These are phyloP conservation scores for Ciconia stormi DNA, from an alignment of 2,113 vertebrate genomes.

Conservation along the genomic window DNA sequence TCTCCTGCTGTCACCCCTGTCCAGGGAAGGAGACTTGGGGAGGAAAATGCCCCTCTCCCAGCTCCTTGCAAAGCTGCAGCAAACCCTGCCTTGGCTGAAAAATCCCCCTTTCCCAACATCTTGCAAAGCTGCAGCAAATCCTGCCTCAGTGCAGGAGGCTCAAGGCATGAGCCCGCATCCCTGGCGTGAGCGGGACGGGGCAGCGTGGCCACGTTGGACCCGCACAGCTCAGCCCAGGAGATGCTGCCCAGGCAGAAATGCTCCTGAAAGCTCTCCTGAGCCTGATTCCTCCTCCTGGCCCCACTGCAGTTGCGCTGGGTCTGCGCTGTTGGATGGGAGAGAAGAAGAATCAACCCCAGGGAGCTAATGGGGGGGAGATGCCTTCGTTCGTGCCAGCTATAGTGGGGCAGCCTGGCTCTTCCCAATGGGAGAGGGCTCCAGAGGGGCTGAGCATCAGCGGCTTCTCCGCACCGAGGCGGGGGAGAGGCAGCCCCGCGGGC, in stretches of 20 bases:
- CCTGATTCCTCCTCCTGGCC: not conserved
- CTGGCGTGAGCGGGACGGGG: fast-evolving
- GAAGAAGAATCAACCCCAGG: not conserved
- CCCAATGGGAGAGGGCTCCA: not conserved
- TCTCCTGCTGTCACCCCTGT: not conserved
- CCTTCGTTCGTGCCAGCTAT: not conserved
- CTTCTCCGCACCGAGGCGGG: not conserved
- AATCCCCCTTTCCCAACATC: too few species aligned
- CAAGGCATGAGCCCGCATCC: fast-evolving
- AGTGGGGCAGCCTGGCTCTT: not conserved
- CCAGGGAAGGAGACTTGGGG: fast-evolving
- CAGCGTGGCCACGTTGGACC: fast-evolving
- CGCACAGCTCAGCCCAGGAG: not conserved
- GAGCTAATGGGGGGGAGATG: not conserved
- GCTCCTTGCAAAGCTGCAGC: not conserved
- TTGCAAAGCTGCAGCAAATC: not conserved
- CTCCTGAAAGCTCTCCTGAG: not conserved
- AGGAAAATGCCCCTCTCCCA: not conserved
- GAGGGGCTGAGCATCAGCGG: not conserved
- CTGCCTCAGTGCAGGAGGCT: not conserved
- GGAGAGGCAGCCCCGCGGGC: not conserved
- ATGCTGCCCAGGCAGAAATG: fast-evolving
- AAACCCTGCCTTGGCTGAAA: not conserved
- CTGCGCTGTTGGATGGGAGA: not conserved
- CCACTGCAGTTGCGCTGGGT: not conserved